Base-by-base conservation (phyloP, 2,888 invertebrate species). In the Leptarthrus brevirostris region DNA sequence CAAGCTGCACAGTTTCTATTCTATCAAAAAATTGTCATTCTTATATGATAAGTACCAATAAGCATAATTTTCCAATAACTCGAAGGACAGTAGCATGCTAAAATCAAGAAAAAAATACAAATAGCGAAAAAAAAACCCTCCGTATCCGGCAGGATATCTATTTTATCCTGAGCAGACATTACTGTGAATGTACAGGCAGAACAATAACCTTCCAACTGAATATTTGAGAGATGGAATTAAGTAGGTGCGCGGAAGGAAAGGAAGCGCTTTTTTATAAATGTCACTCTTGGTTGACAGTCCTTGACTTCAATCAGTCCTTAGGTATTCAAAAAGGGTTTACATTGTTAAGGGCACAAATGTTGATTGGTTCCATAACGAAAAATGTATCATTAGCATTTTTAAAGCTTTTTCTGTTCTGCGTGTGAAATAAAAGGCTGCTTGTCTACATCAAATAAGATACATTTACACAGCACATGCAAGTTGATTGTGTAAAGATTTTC, bases 311-410 rank as follows among this genome's bases (percentile, higher is more conserved):
- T 71, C 56, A 56, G 56, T 34, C 36, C 12, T 70, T 52, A 70
- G 22, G 71, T 71, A 71, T 71, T 71, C 71, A 36, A 44, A 71
- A 71, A 71, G 71, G 71, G 71, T 71, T 71, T 54, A 71, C 71
- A 71, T 71, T 54, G 54, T 54, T 71, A 71, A 34, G 22, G 22
- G 54, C n/a, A n/a, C 54, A 56, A 73, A 73, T 52, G 61, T 52
- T 72, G 73, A 73, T 73, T 73, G 73, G 73, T 73, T 73, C 73
- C 49, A 72, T 26, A 53, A 47, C 52, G 53, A 16, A 64, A 64
- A 26, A 30, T 49, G 49, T 61, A 12, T 26, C 49, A 73, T 73
- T 73, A 73, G 73, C 73, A 73, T 73, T 73, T 61, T 72, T 58
- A 72, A 58, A 72, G 40, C 56, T 24, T 30, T 58, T 49, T 49